These are phyloP conservation scores for Chloroclystis v-ata DNA, from an alignment of 2,888 invertebrate species.

Conservation along the genomic window DNA sequence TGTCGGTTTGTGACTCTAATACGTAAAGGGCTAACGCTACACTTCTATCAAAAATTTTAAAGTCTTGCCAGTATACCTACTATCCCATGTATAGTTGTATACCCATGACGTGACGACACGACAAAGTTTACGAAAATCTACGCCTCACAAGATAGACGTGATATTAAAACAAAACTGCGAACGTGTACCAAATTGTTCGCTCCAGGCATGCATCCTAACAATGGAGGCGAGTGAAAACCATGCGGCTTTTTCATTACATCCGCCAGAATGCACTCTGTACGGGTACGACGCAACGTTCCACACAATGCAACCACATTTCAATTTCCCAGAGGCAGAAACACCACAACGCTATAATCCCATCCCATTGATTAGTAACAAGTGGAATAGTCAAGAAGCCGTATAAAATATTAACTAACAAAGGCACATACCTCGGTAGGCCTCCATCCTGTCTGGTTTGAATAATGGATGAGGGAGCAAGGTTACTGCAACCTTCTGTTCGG, in stretches of 20 bases:
- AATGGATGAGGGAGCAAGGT: constrained; percentile 70
- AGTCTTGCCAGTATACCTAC: constrained; percentile 21
- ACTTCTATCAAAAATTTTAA: constrained; percentile 16
- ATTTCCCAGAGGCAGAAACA: neutral
- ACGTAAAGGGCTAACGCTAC: too few relatives aligned
- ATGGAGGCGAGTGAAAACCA: constrained; percentile 9
- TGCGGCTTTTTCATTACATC: constrained; percentile 20
- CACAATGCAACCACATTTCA: constrained; percentile 9
- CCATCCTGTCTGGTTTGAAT: constrained; percentile 74
- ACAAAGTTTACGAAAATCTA: constrained; percentile 5
- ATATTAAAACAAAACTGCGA: constrained; percentile 5
- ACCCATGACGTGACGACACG: too few relatives aligned
- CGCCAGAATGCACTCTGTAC: neutral
- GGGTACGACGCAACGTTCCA: neutral
- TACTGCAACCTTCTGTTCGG: constrained; percentile 29
- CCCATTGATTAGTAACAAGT: constrained; percentile 15
- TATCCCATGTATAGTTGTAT: too few relatives aligned
- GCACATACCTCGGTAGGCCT: constrained; percentile 65
- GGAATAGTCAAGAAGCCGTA: constrained; percentile 20
- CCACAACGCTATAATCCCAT: constrained; percentile 6
- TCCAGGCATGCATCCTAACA: constrained; percentile 20
- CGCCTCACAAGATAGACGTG: constrained; percentile 1
- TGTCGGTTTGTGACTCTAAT: too few relatives aligned
- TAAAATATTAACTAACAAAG: constrained; percentile 26
- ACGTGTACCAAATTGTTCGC: constrained; percentile 13